Evolutionary conservation across 2,113 vertebrate genomes (phyloP), one percentile per base, ranked within the genome.

Genomic region (Sphaerodactylus townsendi): DNA sequence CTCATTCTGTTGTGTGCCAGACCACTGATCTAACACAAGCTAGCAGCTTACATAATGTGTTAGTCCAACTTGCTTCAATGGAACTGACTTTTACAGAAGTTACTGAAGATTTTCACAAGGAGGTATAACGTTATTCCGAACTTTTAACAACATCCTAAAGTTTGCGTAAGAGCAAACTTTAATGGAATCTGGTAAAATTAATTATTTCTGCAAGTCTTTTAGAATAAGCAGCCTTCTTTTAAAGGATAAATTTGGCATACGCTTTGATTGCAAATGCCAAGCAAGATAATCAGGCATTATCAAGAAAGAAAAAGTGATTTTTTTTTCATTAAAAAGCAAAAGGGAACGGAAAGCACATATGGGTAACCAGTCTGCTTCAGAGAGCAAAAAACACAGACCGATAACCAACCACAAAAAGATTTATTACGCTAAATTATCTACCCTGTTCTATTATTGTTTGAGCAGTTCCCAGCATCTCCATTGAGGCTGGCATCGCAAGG

Each of bases 261-360:
- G 64, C 1, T 88, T 23, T 46, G 79, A 74, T 35, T 75, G 87
- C 48, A 68, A 73, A 30, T 37, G 53, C 81, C 62, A 15, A 0
- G 56, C 69, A 62, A 70, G 76, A 81, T 59, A 90, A 85, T 1
- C 87, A 53, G n/a, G 65, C 4, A 62, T 62, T 62, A 2, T 76
- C 83, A 85, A 81, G 82, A 66, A 77, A 84, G 77, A 83, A 92
- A 95, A 86, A 77, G 79, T 53, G 91, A 87, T 88, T 92, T 90
- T 92, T 90, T 89, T 77, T 82, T 62, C 65, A 1, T n/a, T 37
- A 1, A 71, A 69, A 53, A 62, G 46, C 76, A 81, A 88, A 23
- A 62, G 87, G 84, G 37, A 73, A 85, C 73, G 30, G 79, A 30
- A 82, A 91, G 78, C 71, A 79, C 86, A 92, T 92, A 90, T 69